Conservation (phyloP, 2,888 invertebrate genomes). For the Caprella mutica region DNA sequence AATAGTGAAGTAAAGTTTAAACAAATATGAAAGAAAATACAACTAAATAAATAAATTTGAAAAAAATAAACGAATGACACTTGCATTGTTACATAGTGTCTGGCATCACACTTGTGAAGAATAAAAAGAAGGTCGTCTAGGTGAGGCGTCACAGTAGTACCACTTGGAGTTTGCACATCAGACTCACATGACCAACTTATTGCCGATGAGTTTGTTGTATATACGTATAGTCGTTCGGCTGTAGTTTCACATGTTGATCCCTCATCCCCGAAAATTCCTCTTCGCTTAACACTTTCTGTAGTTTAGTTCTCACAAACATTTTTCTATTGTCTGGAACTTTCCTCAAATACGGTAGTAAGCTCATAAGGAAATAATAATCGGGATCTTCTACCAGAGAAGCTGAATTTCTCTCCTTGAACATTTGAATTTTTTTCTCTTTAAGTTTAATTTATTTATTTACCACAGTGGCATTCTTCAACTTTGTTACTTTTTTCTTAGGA, state of each 20-base stretch:
- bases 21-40: too few species aligned
- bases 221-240: background rate
- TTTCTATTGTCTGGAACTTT: too few species aligned
- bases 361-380: background rate
- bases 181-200: slow-evolving; percentile 4
- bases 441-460: slow-evolving; percentile 6
- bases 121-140: slow-evolving; percentile 1
- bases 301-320: slow-evolving; percentile 1
- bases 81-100: background rate
- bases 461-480: slow-evolving; percentile 9
- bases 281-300: background rate
- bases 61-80: slow-evolving; percentile 1
- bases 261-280: background rate
- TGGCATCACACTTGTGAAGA: slow-evolving; percentile 4
- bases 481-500: background rate
- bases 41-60: background rate
- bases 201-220: slow-evolving; percentile 5
- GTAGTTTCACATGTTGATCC: background rate
- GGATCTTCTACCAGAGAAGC: background rate
- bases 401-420: background rate
- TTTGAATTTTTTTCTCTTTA: slow-evolving; percentile 1
- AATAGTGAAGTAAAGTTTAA: too few species aligned
- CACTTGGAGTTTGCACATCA: background rate
- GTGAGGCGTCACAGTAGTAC: background rate
- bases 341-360: background rate